Evolutionary conservation across 2,888 invertebrate species (phyloP).

Genomic region (Agrotis exclamationis): DNA sequence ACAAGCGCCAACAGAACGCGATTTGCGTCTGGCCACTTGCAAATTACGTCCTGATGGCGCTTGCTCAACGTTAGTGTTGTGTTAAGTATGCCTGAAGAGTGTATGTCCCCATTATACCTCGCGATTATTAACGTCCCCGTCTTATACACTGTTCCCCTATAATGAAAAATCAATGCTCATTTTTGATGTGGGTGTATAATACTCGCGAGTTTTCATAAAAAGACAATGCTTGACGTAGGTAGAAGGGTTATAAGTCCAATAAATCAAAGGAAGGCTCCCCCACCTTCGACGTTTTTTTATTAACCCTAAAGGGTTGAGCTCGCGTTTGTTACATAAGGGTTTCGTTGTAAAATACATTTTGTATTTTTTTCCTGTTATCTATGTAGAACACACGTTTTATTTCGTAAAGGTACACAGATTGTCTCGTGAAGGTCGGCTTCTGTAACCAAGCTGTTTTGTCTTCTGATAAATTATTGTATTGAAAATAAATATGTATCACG

Average conservation of each 20-base stretch:
- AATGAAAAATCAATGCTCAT: conserved; percentile 22
- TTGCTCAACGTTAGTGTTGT: no score
- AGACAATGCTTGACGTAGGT: conserved; percentile 13
- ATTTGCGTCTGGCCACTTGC: no score
- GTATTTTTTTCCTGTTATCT: conserved; percentile 28
- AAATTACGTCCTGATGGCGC: no score
- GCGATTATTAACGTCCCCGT: no score
- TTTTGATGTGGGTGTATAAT: neutral
- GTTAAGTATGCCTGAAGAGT: no score
- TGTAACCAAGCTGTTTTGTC: neutral
- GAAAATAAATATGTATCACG: neutral
- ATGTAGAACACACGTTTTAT: conserved; percentile 22
- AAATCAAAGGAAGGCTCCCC: conserved; percentile 20
- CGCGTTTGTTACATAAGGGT: conserved; percentile 19
- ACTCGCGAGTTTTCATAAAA: neutral
- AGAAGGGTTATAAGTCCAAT: conserved; percentile 9
- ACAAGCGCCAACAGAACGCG: no score
- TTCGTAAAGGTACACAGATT: conserved; percentile 16
- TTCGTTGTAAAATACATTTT: conserved; percentile 8
- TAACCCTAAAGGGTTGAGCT: conserved; percentile 23
- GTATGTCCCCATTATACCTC: no score
- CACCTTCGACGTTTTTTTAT: conserved; percentile 23
- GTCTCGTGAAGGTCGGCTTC: conserved; percentile 10
- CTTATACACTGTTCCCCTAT: no score
- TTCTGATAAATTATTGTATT: conserved; percentile 9